Conservation (phyloP, 2,888 invertebrate species). For the Cataglyphis albicans region DNA sequence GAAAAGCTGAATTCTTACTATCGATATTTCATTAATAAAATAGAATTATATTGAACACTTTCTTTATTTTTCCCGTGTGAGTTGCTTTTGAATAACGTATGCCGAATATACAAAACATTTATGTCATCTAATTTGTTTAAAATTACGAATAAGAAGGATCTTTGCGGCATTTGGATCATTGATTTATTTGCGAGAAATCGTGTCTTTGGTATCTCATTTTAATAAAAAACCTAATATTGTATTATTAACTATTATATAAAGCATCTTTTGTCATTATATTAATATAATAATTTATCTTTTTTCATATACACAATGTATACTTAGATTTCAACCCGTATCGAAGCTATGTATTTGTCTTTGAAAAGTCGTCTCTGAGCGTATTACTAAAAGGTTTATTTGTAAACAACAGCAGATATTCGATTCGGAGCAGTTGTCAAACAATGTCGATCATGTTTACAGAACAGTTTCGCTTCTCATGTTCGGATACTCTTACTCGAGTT, state of each 20-base stretch:
- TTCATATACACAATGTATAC: not conserved
- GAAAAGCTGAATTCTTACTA: slow-evolving; percentile 49
- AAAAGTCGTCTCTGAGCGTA: too few relatives aligned
- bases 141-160: not conserved
- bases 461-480: too few relatives aligned
- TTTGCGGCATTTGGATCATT: not conserved
- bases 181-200: not conserved
- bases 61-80: slow-evolving; percentile 5
- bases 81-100: slow-evolving; percentile 8
- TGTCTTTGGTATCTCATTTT: not conserved
- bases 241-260: not conserved
- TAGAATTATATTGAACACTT: slow-evolving; percentile 27
- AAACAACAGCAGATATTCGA: too few relatives aligned
- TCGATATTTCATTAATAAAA: slow-evolving; percentile 47
- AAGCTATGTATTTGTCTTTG: too few relatives aligned
- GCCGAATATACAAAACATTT: not conserved
- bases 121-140: not conserved
- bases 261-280: not conserved
- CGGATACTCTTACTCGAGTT: too few relatives aligned
- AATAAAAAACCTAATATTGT: not conserved
- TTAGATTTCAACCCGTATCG: too few relatives aligned
- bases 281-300: not conserved
- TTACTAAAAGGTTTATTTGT: too few relatives aligned
- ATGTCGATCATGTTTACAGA: too few relatives aligned
- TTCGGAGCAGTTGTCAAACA: too few relatives aligned